phyloP scores from a whole-genome alignment of 2,888 invertebrate species.

The Deladenus siricidicola region DNA sequence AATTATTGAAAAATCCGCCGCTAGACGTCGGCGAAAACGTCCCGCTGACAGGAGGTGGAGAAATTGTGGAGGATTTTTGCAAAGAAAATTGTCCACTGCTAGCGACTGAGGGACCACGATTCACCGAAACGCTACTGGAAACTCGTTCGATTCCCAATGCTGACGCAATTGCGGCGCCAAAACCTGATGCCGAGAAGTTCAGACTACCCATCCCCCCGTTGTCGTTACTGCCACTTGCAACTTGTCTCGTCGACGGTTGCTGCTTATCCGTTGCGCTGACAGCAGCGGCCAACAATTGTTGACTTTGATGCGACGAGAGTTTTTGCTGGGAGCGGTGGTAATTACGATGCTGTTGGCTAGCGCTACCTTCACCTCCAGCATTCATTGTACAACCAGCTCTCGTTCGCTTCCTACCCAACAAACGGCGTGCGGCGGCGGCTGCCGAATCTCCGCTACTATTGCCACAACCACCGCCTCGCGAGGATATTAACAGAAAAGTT shows the following conservation, averaged over 20 bases:
- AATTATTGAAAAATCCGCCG: not conserved
- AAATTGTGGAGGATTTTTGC: too few relatives aligned
- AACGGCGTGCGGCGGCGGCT: not conserved
- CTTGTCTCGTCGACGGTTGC: not conserved
- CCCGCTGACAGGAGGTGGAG: too few relatives aligned
- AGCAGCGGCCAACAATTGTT: not conserved
- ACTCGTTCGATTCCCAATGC: conserved; percentile 2
- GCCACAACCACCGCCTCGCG: not conserved
- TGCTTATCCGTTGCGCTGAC: not conserved
- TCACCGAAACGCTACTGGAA: too few relatives aligned
- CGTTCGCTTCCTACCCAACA: not conserved
- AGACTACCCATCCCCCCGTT: not conserved
- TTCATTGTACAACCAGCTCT: too few relatives aligned
- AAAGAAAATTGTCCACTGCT: too few relatives aligned
- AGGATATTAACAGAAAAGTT: not conserved
- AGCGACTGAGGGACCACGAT: too few relatives aligned
- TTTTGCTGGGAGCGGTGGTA: not conserved
- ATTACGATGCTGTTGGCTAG: too few relatives aligned
- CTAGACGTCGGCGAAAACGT: not conserved
- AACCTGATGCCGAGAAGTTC: conserved; percentile 10
- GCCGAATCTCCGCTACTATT: not conserved
- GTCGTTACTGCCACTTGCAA: not conserved
- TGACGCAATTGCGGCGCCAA: not conserved
- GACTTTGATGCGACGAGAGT: not conserved
- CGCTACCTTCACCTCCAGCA: too few relatives aligned